Evolutionary conservation across 1,140 invertebrate genomes (phyloP).

Genomic region (Magallana ariakensis): DNA sequence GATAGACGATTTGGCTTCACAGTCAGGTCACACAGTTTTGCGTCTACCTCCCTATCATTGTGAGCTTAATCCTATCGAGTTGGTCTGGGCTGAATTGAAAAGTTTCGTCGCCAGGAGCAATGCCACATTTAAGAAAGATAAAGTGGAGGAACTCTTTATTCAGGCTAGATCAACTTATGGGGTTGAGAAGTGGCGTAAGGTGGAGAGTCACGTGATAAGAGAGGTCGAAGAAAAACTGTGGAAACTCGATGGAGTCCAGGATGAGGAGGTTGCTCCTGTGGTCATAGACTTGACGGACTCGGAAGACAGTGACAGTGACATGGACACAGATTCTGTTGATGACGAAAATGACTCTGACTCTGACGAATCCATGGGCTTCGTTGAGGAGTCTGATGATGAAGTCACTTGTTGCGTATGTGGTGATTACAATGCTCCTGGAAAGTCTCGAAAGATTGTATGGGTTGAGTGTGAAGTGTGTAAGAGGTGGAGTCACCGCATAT

Average conservation of each 20-base stretch:
- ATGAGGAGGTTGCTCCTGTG: neutral
- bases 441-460: neutral
- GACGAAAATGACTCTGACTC: conserved; percentile 13
- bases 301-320: neutral
- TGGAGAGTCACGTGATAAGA: too few species aligned
- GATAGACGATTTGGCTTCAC: too few species aligned
- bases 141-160: too few species aligned
- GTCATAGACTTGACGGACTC: conserved; percentile 22
- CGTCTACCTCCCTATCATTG: conserved; percentile 41
- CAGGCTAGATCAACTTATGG: too few species aligned
- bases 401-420: conserved; percentile 11
- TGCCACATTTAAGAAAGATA: too few species aligned
- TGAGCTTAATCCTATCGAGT: too few species aligned
- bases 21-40: too few species aligned
- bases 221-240: too few species aligned
- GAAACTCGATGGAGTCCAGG: neutral
- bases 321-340: neutral
- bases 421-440: neutral
- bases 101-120: too few species aligned
- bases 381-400: neutral
- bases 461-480: conserved; percentile 5
- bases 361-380: neutral
- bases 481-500: conserved; percentile 2
- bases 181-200: too few species aligned
- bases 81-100: too few species aligned